Percentiles rank a stretch among this genome's conserved stretches.
Evolutionary conservation across 2,113 vertebrate species (phyloP).

Genomic region (Neolamprologus caudopunctatus): DNA sequence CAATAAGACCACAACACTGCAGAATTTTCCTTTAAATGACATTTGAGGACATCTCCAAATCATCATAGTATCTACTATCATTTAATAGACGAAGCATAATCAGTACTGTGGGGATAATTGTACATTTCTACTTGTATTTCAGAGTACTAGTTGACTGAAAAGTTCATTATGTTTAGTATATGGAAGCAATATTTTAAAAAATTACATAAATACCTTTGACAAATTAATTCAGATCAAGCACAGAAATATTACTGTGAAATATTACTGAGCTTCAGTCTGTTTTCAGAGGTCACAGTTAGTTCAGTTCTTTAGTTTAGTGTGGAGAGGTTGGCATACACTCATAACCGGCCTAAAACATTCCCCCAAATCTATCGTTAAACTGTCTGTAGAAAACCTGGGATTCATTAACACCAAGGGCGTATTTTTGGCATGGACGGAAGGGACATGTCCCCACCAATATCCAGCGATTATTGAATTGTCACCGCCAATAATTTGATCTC

Average conservation of each 20-base stretch:
- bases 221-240: not conserved
- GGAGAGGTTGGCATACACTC: not conserved
- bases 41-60: not conserved
- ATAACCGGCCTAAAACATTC: not conserved
- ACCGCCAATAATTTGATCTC: too few species aligned
- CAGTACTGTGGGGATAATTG: not conserved
- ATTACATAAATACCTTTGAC: not conserved
- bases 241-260: not conserved
- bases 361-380: not conserved
- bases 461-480: too few species aligned
- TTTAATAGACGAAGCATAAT: not conserved
- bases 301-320: not conserved
- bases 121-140: accelerated
- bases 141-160: not conserved
- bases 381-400: not conserved
- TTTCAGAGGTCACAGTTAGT: not conserved
- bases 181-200: not conserved
- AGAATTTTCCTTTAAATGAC: not conserved
- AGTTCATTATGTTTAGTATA: not conserved
- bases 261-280: not conserved
- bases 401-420: not conserved
- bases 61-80: not conserved
- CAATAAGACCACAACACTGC: not conserved
- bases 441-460: too few species aligned
- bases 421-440: too few species aligned